Percentiles rank a stretch among this genome's conserved stretches.
Evolutionary conservation across 2,797 vertebrate species (phyloP).

Genomic region (Dryobates pubescens): DNA sequence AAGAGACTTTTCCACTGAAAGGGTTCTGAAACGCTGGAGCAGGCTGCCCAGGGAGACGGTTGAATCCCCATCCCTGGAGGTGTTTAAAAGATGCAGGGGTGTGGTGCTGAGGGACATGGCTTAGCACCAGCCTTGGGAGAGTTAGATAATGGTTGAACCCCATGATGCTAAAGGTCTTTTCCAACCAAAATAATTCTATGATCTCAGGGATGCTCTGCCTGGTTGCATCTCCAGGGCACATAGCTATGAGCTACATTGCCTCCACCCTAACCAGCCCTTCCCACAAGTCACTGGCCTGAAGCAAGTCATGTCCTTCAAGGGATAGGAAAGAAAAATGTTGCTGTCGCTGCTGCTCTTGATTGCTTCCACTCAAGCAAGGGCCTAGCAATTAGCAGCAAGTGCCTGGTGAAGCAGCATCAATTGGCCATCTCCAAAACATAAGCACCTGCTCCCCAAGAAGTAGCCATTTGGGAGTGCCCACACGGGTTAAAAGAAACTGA

Average conservation of each 20-base stretch:
- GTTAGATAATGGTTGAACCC: too few relatives aligned
- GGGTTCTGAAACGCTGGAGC: too few relatives aligned
- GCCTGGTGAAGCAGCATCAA: not conserved
- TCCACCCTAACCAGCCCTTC: not conserved
- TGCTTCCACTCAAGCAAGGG: not conserved
- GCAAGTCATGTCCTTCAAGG: not conserved
- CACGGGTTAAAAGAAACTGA: not conserved
- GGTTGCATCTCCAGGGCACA: not conserved
- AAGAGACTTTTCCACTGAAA: too few relatives aligned
- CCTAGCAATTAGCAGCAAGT: not conserved
- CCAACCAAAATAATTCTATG: too few relatives aligned
- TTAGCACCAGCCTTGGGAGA: too few relatives aligned
- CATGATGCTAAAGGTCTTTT: too few relatives aligned
- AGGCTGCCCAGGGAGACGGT: too few relatives aligned
- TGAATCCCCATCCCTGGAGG: too few relatives aligned
- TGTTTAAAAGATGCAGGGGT: too few relatives aligned
- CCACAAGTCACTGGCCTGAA: rapidly evolving
- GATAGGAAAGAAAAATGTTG: not conserved
- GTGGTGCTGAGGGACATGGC: too few relatives aligned
- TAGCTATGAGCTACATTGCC: too few relatives aligned
- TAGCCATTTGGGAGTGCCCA: rapidly evolving
- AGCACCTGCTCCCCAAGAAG: rapidly evolving
- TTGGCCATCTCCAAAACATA: not conserved
- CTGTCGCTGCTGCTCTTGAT: not conserved
- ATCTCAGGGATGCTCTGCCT: not conserved